Conservation (phyloP, 2,888 invertebrate species). For the Drosophila gaucha region DNA sequence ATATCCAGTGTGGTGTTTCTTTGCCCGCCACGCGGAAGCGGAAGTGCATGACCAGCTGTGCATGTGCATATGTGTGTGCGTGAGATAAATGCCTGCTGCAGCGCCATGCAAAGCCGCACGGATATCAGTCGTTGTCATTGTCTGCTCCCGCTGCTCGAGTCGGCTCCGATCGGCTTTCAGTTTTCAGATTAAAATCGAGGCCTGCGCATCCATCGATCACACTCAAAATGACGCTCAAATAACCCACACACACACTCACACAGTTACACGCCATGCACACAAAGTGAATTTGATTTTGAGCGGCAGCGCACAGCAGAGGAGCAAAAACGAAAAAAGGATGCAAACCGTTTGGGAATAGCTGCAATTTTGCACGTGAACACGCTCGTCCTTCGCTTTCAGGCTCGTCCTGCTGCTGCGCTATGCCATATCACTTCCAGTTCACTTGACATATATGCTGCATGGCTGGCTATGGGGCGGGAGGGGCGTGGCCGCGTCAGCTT, state of each 20-base stretch:
- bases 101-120: slow-evolving; percentile 32
- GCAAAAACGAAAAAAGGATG: slow-evolving; percentile 26
- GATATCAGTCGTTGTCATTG: slow-evolving; percentile 53
- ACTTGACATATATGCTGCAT: slow-evolving; percentile 76
- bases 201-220: slow-evolving; percentile 67
- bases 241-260: slow-evolving; percentile 28
- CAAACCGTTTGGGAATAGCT: slow-evolving; percentile 65
- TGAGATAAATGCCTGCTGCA: slow-evolving; percentile 47
- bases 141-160: not conserved
- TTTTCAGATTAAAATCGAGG: slow-evolving; percentile 72
- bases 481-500: slow-evolving; percentile 42
- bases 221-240: slow-evolving; percentile 68
- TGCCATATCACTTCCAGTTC: slow-evolving; percentile 79
- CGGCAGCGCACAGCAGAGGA: slow-evolving; percentile 3
- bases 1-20: slow-evolving; percentile 12
- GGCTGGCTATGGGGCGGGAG: slow-evolving; percentile 2
- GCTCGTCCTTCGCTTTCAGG: slow-evolving; percentile 46
- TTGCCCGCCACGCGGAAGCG: slow-evolving; percentile 50
- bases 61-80: slow-evolving; percentile 11
- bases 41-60: slow-evolving; percentile 44
- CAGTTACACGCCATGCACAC: slow-evolving; percentile 11
- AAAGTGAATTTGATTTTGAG: slow-evolving; percentile 56
- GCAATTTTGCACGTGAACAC: slow-evolving; percentile 81
- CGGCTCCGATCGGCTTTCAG: slow-evolving; percentile 55
- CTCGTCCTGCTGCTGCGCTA: slow-evolving; percentile 24